phyloP scores from a whole-genome alignment of 2,797 vertebrate genomes.

The Dryobates pubescens region DNA sequence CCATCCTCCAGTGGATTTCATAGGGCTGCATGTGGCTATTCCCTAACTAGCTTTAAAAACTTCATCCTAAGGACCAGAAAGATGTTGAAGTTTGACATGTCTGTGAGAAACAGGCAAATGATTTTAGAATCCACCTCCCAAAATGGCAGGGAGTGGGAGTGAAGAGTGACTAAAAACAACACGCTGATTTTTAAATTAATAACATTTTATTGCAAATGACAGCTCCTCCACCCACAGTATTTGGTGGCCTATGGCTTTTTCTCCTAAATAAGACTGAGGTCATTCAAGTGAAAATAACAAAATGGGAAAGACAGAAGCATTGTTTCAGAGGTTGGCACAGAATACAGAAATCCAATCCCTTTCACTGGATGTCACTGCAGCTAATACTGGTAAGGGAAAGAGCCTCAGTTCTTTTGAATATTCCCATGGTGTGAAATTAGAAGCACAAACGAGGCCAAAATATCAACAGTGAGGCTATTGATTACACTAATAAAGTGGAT shows the following conservation, averaged over 20 bases:
- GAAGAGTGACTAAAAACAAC: neutral
- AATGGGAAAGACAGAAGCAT: neutral
- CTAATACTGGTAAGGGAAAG: neutral
- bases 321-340: neutral
- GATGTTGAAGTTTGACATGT: neutral
- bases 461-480: too few relatives aligned
- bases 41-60: neutral
- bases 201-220: constrained; percentile 20
- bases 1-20: neutral
- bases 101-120: neutral
- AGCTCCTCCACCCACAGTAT: neutral
- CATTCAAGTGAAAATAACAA: neutral
- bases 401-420: too few relatives aligned
- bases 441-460: too few relatives aligned
- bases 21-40: neutral
- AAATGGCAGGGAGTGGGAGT: neutral
- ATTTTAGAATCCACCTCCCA: neutral
- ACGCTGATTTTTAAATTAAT: neutral
- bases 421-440: too few relatives aligned
- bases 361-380: neutral
- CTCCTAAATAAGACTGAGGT: neutral
- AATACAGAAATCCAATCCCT: neutral
- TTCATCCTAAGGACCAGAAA: neutral
- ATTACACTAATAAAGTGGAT: too few relatives aligned
- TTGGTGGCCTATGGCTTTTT: neutral